Evolutionary conservation across 2,113 vertebrate species (phyloP).

Genomic region (Hystrix cristata): DNA sequence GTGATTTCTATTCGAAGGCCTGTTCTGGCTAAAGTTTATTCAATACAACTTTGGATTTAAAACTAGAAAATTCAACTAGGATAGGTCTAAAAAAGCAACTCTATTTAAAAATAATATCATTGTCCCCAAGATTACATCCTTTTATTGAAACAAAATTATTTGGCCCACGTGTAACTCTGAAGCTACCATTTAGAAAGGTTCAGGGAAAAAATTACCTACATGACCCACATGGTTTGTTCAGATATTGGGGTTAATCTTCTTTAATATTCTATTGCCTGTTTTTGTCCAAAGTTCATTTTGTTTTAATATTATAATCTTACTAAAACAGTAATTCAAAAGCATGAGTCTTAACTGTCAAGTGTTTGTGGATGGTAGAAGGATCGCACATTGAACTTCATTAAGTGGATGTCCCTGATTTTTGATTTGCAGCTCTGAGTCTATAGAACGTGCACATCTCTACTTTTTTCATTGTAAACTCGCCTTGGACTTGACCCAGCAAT

Average conservation of each 20-base stretch:
- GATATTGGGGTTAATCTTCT: slow-evolving; percentile 12
- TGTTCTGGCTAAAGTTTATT: slow-evolving; percentile 75
- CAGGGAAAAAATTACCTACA: slow-evolving; percentile 31
- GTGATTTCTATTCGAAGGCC: slow-evolving; percentile 74
- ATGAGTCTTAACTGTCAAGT: neutral
- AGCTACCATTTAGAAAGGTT: neutral
- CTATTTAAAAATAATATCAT: slow-evolving; percentile 65
- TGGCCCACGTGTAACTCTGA: neutral
- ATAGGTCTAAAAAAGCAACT: slow-evolving; percentile 61
- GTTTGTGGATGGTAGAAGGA: slow-evolving; percentile 35
- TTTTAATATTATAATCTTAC: slow-evolving; percentile 55
- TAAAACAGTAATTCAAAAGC: slow-evolving; percentile 46
- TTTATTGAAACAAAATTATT: slow-evolving; percentile 48
- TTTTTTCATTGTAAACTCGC: slow-evolving; percentile 93
- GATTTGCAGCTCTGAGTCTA: slow-evolving; percentile 85
- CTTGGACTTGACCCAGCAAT: slow-evolving; percentile 85
- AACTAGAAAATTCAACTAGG: slow-evolving; percentile 73
- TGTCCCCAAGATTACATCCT: slow-evolving; percentile 57
- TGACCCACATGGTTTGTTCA: neutral
- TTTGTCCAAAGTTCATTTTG: slow-evolving; percentile 18
- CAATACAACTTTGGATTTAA: slow-evolving; percentile 76
- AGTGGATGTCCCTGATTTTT: slow-evolving; percentile 64
- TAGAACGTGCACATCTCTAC: slow-evolving; percentile 88
- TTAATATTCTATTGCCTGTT: neutral
- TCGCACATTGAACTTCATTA: slow-evolving; percentile 38